Percentiles rank a stretch among this genome's conserved stretches.
Evolutionary conservation across 2,113 vertebrate genomes (phyloP).

Genomic region (Tupaia tana): DNA sequence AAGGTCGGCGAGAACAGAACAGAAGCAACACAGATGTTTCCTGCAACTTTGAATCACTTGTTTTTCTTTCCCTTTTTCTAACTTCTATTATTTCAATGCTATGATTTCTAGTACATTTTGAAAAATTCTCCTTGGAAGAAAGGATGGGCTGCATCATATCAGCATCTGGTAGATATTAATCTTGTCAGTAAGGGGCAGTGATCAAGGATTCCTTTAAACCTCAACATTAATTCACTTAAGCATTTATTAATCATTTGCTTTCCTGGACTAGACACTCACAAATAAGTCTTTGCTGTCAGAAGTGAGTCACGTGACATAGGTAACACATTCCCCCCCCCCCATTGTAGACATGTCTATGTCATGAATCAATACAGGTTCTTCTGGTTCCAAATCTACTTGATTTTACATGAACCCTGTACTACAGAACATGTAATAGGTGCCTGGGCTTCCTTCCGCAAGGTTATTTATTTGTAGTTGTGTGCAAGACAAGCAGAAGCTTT

Average conservation of each 20-base stretch:
- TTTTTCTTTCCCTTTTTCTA: not conserved
- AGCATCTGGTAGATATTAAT: slow-evolving; percentile 57
- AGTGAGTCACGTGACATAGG: not conserved
- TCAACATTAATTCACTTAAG: slow-evolving; percentile 47
- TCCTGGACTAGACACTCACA: slow-evolving; percentile 24
- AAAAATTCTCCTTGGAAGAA: slow-evolving; percentile 54
- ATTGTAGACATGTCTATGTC: not conserved
- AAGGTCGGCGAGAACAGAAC: not conserved
- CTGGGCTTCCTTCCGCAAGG: not conserved
- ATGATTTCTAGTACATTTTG: slow-evolving; percentile 51
- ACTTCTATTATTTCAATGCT: not conserved
- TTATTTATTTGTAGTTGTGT: not conserved
- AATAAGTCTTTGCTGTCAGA: slow-evolving; percentile 65
- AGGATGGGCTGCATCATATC: slow-evolving; percentile 18
- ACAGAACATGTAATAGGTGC: not conserved
- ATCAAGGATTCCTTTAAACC: slow-evolving; percentile 53
- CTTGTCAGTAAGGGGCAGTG: slow-evolving; percentile 51
- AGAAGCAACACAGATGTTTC: not conserved
- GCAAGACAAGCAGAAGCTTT: not conserved
- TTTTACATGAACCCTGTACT: not conserved
- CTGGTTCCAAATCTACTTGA: not conserved
- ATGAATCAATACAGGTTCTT: slow-evolving; percentile 31
- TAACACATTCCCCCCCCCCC: not conserved
- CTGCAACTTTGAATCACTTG: not conserved
- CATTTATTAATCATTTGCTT: slow-evolving; percentile 56